A percentile compares a stretch with the other conserved stretches of the same genome.
phyloP scores from a whole-genome alignment of 2,797 vertebrate species.

The Tapera naevia region DNA sequence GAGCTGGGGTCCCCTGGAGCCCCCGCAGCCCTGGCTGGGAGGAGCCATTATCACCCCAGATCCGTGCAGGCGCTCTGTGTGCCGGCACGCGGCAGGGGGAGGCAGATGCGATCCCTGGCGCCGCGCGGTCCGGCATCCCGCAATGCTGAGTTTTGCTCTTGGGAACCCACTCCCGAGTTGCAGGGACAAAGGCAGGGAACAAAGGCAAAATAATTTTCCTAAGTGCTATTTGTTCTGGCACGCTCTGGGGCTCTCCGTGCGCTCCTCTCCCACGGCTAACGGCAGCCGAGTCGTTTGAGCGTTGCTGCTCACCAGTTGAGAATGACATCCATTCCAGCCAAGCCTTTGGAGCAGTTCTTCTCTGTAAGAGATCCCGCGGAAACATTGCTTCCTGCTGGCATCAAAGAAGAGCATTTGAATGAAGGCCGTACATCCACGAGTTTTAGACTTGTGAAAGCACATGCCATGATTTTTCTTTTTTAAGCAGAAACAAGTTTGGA shows the following conservation, averaged over 20 bases:
- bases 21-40: neutral
- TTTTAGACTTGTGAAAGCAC: neutral
- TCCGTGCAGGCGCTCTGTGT: fast-evolving
- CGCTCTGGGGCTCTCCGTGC: neutral
- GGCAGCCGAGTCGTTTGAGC: neutral
- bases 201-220: constrained; percentile 40
- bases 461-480: neutral
- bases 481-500: neutral
- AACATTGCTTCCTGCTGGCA: constrained; percentile 51
- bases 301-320: neutral
- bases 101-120: neutral
- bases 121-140: neutral
- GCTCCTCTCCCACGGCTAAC: neutral
- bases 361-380: neutral
- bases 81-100: fast-evolving
- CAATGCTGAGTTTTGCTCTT: neutral
- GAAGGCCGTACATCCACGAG: neutral
- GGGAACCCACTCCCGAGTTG: neutral
- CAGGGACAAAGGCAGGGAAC: constrained; percentile 38
- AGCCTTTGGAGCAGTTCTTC: constrained; percentile 3
- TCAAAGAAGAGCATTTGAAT: constrained; percentile 19
- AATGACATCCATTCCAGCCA: neutral
- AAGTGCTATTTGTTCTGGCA: constrained; percentile 59
- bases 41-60: neutral
- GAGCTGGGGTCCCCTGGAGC: neutral